A percentile compares a stretch with the other conserved stretches of the same genome.
Conservation (phyloP, 2,888 invertebrate species). For the Drosophila aldrichi region DNA sequence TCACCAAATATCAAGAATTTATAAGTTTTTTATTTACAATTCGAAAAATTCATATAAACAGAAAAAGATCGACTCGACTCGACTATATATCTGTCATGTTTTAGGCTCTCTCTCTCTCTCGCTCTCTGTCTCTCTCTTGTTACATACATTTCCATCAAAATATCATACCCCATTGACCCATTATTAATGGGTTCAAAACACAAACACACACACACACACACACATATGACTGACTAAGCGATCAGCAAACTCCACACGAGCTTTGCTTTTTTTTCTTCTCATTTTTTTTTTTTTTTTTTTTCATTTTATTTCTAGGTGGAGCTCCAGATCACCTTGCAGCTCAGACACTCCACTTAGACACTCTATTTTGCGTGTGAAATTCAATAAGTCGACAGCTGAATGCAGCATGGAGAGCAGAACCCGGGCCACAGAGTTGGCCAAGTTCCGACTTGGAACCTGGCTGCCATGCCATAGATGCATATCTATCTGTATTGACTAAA, state of each 20-base stretch:
- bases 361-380: constrained; percentile 79
- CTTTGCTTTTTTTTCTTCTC: background rate
- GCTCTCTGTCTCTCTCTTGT: background rate
- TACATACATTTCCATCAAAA: background rate
- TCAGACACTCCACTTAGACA: constrained; percentile 57
- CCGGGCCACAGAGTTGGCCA: background rate
- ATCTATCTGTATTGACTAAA: constrained; percentile 73
- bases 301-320: constrained; percentile 45
- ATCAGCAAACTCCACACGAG: constrained; percentile 21
- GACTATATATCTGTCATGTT: background rate
- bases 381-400: constrained; percentile 65
- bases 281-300: background rate
- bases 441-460: constrained; percentile 19
- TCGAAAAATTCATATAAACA: too few species aligned
- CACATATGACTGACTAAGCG: constrained; percentile 61
- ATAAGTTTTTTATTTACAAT: too few species aligned
- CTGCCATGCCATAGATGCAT: constrained; percentile 60
- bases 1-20: too few species aligned
- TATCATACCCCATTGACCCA: background rate
- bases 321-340: constrained; percentile 65
- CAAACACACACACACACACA: constrained; percentile 26
- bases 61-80: too few species aligned
- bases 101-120: too few species aligned
- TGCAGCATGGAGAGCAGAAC: constrained; percentile 15
- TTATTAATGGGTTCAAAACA: background rate